Evolutionary conservation across 2,888 invertebrate species (phyloP), one percentile per base, ranked within the genome.

Genomic region (Troides helena): DNA sequence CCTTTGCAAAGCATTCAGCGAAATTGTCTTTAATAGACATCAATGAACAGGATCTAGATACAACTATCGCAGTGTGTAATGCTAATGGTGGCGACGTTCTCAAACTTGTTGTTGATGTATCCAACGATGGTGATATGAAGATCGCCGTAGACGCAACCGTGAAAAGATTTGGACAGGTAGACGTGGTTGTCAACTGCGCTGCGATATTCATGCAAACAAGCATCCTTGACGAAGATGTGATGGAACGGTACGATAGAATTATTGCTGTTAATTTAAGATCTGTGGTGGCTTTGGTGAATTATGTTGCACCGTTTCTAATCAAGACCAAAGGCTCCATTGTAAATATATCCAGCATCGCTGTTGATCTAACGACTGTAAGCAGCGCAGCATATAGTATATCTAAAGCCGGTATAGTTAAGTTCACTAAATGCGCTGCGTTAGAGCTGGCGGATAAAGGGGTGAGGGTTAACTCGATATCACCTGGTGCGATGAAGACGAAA

Each of bases 381-480:
- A 62, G 72, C 59, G 65, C 79, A 50, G 73, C 77, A 14, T 97
- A 97, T 80, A 88, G 90, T 72, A 94, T 96, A 91, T 94, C 95
- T 36, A 96, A 97, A 86, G 90, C 95, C 43, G 95, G 95, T 21
- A 78, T 96, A 23, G 95, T 96, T 83, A 96, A 96, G 80, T 94
- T 97, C 74, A 97, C 96, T 2, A 89, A 94, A 77, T 95, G 95
- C 80, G 86, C 94, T n/a, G 96, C 97, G 30, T 81, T 96, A 63
- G 96, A 95, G 73, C 80, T 95, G 62, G 94, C 94, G 71, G 72
- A 83, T 0, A 88, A 93, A 78, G 90, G 84, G 57, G 94, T 96
- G 1, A 87, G 96, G 69, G 95, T 95, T 0, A 96, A 96, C 82
- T 90, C 94, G 62, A 95, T 96, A 5, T 94, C 94, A 77, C 96